Conservation (phyloP, 2,888 invertebrate genomes). For the Arge pagana region DNA sequence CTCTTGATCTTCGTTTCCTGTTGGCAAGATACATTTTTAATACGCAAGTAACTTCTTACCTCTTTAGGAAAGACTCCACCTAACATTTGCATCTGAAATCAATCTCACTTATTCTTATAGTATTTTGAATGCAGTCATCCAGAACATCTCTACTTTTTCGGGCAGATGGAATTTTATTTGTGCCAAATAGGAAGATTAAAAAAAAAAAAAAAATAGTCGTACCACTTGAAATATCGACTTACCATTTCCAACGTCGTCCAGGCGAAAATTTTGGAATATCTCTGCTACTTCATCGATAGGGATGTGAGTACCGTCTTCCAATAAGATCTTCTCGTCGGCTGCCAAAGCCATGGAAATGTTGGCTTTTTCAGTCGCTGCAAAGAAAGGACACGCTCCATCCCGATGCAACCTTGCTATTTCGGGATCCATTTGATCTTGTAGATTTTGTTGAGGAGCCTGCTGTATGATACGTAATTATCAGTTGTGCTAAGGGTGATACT, state of each 20-base stretch:
- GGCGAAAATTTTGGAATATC: slow-evolving; percentile 61
- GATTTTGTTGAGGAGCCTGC: slow-evolving; percentile 40
- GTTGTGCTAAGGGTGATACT: too few species aligned
- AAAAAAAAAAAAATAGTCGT: slow-evolving; percentile 4
- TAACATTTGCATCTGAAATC: too few species aligned
- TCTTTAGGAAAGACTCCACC: too few species aligned
- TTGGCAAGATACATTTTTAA: slow-evolving; percentile 1
- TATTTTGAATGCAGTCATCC: slow-evolving; percentile 14
- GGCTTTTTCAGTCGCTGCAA: slow-evolving; percentile 44
- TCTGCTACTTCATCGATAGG: slow-evolving; percentile 54
- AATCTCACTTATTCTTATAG: slow-evolving; percentile 2
- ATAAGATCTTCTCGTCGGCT: slow-evolving; percentile 42
- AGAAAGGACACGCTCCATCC: slow-evolving; percentile 47
- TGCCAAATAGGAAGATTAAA: background rate
- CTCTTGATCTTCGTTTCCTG: slow-evolving; percentile 48
- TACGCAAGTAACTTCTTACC: too few species aligned
- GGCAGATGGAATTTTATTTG: background rate
- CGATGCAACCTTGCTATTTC: slow-evolving; percentile 46
- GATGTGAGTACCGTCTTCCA: slow-evolving; percentile 53
- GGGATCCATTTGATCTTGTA: slow-evolving; percentile 42
- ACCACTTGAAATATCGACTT: slow-evolving; percentile 31
- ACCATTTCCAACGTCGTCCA: slow-evolving; percentile 61
- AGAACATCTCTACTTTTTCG: slow-evolving; percentile 2
- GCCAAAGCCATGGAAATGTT: slow-evolving; percentile 43
- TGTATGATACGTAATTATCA: too few species aligned